Evolutionary conservation across 2,797 vertebrate species (phyloP).

Genomic region (Phrynocephalus vlangalii): DNA sequence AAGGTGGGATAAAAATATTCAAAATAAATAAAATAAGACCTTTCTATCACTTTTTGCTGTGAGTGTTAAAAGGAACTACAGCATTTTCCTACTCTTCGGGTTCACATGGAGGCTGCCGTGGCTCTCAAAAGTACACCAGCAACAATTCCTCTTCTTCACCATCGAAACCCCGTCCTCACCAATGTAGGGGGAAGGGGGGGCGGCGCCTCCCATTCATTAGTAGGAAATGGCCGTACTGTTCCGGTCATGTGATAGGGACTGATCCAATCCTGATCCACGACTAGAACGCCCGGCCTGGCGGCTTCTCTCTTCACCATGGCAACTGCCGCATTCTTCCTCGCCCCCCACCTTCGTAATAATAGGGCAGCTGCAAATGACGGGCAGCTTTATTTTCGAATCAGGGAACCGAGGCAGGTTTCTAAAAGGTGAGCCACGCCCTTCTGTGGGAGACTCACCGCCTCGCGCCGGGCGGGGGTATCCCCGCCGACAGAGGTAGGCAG

Average conservation of each 20-base stretch:
- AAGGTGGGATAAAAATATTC: too few species aligned
- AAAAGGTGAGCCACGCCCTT: neutral
- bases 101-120: neutral
- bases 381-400: conserved; percentile 5
- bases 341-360: neutral
- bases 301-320: conserved; percentile 65
- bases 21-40: too few species aligned
- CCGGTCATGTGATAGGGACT: neutral
- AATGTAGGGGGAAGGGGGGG: too few species aligned
- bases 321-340: conserved; percentile 53
- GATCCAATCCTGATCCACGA: neutral
- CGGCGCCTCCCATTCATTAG: fast-evolving
- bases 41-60: neutral
- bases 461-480: neutral
- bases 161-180: neutral
- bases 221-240: neutral
- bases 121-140: neutral
- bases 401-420: neutral
- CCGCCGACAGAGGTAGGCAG: conserved; percentile 1
- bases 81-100: too few species aligned
- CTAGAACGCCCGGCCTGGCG: neutral
- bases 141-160: neutral
- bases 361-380: conserved; percentile 22
- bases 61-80: too few species aligned
- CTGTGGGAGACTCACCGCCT: conserved; percentile 27